Evolutionary conservation across 2,888 invertebrate species (phyloP).

Genomic region (Byasa hedistus): DNA sequence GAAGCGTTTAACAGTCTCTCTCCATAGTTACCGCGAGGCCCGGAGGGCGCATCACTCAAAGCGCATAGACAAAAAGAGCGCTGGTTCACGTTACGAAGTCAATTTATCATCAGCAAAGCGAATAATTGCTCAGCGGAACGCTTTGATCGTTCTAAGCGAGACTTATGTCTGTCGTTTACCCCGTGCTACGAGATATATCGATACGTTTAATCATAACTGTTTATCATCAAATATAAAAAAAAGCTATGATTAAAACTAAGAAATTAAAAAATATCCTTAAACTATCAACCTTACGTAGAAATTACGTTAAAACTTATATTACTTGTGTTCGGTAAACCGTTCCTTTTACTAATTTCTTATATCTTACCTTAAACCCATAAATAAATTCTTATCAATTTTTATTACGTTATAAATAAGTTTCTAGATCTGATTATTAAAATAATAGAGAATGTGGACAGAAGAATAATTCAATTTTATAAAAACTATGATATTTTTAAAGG

Average conservation of each 20-base stretch:
- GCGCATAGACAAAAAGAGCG: slow-evolving; percentile 50
- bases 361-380: not conserved
- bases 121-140: slow-evolving; percentile 50
- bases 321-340: no score
- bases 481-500: not conserved
- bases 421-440: not conserved
- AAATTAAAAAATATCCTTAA: no score
- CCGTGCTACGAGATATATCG: slow-evolving; percentile 1
- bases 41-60: slow-evolving; percentile 47
- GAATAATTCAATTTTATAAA: not conserved
- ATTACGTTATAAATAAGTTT: not conserved
- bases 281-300: no score
- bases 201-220: not conserved
- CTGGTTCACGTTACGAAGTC: slow-evolving; percentile 55
- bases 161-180: slow-evolving; percentile 32
- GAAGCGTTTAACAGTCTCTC: slow-evolving; percentile 16
- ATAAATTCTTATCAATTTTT: not conserved
- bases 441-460: not conserved
- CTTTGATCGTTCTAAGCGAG: slow-evolving; percentile 44
- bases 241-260: no score
- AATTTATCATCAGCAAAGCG: slow-evolving; percentile 57
- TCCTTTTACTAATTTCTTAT: no score
- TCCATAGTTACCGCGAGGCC: slow-evolving; percentile 35
- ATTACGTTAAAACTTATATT: no score
- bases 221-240: not conserved